Evolutionary conservation across 2,888 invertebrate species (phyloP).

Genomic region (Spisula subtruncata): DNA sequence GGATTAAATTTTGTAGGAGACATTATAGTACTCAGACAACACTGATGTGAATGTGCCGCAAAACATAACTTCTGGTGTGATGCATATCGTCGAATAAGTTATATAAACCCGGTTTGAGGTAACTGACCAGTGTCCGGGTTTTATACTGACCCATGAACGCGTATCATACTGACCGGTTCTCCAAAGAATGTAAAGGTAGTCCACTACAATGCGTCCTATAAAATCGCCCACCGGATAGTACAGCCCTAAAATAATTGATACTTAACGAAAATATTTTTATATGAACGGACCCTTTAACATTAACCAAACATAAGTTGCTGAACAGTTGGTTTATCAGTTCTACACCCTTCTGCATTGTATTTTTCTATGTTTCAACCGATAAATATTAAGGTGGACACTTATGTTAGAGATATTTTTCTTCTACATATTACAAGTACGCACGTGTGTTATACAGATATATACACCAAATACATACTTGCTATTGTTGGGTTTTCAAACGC

Average conservation of each 20-base stretch:
- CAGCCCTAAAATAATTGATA: neutral
- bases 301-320: neutral
- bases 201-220: too few relatives aligned
- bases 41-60: too few relatives aligned
- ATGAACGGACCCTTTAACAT: neutral
- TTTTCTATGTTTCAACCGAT: neutral
- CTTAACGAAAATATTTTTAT: neutral
- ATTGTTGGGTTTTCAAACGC: constrained; percentile 1
- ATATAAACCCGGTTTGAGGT: too few relatives aligned
- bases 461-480: neutral
- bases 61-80: too few relatives aligned
- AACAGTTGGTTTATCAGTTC: neutral
- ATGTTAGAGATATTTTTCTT: neutral
- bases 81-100: too few relatives aligned
- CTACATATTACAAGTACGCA: neutral
- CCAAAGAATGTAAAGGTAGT: too few relatives aligned
- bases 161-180: too few relatives aligned
- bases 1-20: too few relatives aligned
- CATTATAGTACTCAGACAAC: too few relatives aligned
- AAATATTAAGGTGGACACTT: neutral
- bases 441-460: neutral
- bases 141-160: too few relatives aligned
- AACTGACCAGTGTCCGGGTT: too few relatives aligned
- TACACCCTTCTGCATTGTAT: neutral
- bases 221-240: neutral